Conservation (phyloP, 2,113 vertebrate genomes). For the Aix galericulata region DNA sequence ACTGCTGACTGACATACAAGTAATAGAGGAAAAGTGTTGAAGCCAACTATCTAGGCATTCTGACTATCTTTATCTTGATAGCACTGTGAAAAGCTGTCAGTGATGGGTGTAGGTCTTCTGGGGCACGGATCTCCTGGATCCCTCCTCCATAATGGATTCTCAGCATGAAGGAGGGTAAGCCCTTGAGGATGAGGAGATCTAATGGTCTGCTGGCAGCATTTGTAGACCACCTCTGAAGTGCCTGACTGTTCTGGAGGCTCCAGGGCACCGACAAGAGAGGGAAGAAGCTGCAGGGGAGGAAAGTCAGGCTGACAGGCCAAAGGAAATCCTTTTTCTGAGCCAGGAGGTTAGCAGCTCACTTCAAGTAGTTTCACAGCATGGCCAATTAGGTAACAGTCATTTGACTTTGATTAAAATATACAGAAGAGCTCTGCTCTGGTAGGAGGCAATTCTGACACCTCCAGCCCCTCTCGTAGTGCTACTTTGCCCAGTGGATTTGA, state of each 20-base stretch:
- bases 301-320: neutral
- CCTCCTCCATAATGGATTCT: neutral
- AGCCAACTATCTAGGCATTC: neutral
- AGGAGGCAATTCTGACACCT: neutral
- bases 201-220: neutral
- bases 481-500: neutral
- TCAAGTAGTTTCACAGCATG: neutral
- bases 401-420: conserved; percentile 13
- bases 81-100: neutral
- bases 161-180: neutral
- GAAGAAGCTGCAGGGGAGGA: neutral
- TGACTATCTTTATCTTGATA: neutral
- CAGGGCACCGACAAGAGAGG: accelerated
- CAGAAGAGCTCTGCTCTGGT: neutral
- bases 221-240: neutral
- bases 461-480: neutral
- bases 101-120: neutral
- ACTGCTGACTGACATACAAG: neutral
- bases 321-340: neutral
- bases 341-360: neutral
- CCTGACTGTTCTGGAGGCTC: neutral
- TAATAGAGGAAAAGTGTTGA: neutral
- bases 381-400: neutral
- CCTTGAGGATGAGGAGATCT: neutral
- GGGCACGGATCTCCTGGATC: neutral